Percentiles rank a stretch among this genome's conserved stretches.
Conservation (phyloP, 2,113 vertebrate species). For the Gymnocephalus cernua region DNA sequence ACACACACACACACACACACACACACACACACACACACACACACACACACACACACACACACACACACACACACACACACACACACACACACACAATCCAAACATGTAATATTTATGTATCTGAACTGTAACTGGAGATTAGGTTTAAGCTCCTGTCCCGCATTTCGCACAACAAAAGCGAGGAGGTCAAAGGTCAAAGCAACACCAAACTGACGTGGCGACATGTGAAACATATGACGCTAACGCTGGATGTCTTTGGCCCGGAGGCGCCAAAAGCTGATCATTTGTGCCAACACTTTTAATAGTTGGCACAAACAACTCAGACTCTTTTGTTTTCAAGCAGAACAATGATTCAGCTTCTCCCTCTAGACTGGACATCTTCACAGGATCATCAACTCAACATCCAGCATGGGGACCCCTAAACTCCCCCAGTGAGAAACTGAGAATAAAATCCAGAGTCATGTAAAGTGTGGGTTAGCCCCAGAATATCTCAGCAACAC, state of each 20-base stretch:
- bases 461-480: no score
- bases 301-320: conserved; percentile 48
- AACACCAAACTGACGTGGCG: not conserved
- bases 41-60: no score
- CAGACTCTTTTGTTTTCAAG: conserved; percentile 36
- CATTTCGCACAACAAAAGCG: not conserved
- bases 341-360: conserved; percentile 45
- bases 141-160: not conserved
- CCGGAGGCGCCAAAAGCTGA: not conserved
- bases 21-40: no score
- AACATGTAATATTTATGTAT: no score
- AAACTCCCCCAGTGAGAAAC: not conserved
- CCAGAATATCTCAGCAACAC: no score
- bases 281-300: conserved; percentile 1
- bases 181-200: conserved; percentile 48
- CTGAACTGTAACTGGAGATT: not conserved
- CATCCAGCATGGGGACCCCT: not conserved
- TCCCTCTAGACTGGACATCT: conserved; percentile 1
- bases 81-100: no score
- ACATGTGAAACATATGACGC: not conserved
- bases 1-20: no score
- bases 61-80: no score
- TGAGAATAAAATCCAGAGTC: no score
- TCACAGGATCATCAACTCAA: not conserved
- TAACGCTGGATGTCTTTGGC: not conserved